Evolutionary conservation across 1,140 invertebrate genomes (phyloP).

Genomic region (Heliconius congener): DNA sequence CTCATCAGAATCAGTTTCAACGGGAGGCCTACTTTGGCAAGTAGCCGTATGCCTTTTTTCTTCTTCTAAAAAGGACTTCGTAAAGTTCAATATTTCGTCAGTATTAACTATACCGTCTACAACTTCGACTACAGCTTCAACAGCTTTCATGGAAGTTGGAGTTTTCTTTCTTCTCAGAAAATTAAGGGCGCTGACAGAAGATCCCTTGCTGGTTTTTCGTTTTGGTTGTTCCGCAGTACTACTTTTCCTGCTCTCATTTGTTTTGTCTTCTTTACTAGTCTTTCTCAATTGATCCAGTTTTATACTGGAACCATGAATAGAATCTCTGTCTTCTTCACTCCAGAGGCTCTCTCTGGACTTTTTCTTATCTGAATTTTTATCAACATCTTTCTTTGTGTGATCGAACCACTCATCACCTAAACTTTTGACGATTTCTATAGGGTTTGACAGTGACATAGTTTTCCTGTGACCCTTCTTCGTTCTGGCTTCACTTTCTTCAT

Average conservation of each 20-base stretch:
- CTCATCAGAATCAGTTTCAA: conserved; percentile 74
- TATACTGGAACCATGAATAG: conserved; percentile 64
- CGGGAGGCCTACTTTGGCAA: conserved; percentile 47
- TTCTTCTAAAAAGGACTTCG: conserved; percentile 71
- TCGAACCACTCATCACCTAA: conserved; percentile 78
- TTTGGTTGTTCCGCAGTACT: conserved; percentile 67
- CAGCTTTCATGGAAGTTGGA: conserved; percentile 64
- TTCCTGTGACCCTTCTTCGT: conserved; percentile 83
- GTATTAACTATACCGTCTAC: conserved; percentile 54
- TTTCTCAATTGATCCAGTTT: conserved; percentile 70
- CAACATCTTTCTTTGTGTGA: conserved; percentile 63
- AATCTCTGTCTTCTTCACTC: conserved; percentile 75
- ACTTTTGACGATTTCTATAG: conserved; percentile 82
- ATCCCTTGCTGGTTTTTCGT: conserved; percentile 72
- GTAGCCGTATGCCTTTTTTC: conserved; percentile 63
- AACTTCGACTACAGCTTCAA: conserved; percentile 68
- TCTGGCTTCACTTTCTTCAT: conserved; percentile 70
- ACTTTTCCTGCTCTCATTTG: conserved; percentile 54
- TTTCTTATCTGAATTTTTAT: conserved; percentile 75
- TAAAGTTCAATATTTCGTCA: conserved; percentile 67
- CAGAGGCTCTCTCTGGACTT: conserved; percentile 77
- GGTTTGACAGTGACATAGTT: conserved; percentile 91
- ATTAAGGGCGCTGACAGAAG: conserved; percentile 72
- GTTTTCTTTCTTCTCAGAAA: conserved; percentile 75
- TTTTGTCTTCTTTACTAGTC: conserved; percentile 70